These are phyloP conservation scores for Anastatus disparis DNA, from an alignment of 1,140 invertebrate species.

Conservation along the genomic window DNA sequence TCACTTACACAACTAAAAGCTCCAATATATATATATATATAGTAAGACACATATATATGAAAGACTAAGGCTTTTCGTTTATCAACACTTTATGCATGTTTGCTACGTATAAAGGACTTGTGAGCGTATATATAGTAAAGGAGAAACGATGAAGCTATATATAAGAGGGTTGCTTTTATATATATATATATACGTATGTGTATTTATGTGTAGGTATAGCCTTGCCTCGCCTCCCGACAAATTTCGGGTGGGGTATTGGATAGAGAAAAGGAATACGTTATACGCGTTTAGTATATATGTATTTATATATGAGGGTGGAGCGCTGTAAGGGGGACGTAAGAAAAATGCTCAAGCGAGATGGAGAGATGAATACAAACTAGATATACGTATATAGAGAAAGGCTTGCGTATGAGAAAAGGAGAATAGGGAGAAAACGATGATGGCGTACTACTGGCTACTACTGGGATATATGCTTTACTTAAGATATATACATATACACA, in stretches of 20 bases:
- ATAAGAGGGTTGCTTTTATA: too few relatives aligned
- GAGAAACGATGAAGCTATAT: background rate
- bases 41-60: too few relatives aligned
- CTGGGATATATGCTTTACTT: too few relatives aligned
- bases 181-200: too few relatives aligned
- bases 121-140: too few relatives aligned
- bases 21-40: background rate
- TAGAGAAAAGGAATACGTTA: too few relatives aligned
- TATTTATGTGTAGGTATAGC: too few relatives aligned
- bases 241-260: too few relatives aligned
- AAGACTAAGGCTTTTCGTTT: conserved; percentile 31
- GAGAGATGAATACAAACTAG: too few relatives aligned
- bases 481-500: too few relatives aligned
- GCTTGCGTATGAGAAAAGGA: background rate
- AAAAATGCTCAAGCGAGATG: conserved; percentile 40
- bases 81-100: conserved; percentile 34
- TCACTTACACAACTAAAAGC: conserved; percentile 50
- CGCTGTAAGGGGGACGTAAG: conserved; percentile 38
- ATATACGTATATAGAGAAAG: background rate
- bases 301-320: conserved; percentile 18
- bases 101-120: background rate
- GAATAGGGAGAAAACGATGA: background rate
- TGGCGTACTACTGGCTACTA: background rate
- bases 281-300: too few relatives aligned
- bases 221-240: too few relatives aligned